Evolutionary conservation across 2,113 vertebrate genomes (phyloP).

Genomic region (Perca flavescens): DNA sequence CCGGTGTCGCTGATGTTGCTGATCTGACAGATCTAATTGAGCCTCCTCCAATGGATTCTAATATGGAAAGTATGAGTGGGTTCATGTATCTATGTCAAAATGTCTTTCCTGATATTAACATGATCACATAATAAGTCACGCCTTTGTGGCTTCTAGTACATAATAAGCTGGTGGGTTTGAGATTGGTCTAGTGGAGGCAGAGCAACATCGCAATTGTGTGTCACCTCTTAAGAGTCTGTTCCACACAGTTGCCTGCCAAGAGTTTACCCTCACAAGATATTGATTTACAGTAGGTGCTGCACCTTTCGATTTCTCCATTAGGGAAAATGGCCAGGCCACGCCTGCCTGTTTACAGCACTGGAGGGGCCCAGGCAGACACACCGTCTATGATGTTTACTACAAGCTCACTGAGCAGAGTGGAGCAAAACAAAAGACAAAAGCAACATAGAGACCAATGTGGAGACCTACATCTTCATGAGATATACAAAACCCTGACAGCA

Average conservation of each 20-base stretch:
- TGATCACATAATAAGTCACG: constrained; percentile 34
- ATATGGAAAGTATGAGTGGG: constrained; percentile 44
- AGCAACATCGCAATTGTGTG: constrained; percentile 13
- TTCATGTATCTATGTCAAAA: constrained; percentile 42
- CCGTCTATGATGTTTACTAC: constrained; percentile 53
- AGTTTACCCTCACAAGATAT: constrained; percentile 70
- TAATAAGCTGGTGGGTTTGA: constrained; percentile 32
- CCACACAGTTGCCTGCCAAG: constrained; percentile 59
- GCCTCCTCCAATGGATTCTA: constrained; percentile 78
- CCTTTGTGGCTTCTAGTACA: constrained; percentile 23
- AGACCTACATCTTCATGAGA: constrained; percentile 8
- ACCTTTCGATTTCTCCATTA: constrained; percentile 82
- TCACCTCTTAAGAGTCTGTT: constrained; percentile 38
- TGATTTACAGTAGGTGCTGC: constrained; percentile 78
- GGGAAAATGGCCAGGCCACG: constrained; percentile 71
- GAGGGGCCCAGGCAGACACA: constrained; percentile 52
- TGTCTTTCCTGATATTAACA: constrained; percentile 48
- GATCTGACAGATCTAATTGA: constrained; percentile 92
- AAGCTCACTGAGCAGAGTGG: constrained; percentile 15
- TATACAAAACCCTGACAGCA: neutral
- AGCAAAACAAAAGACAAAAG: constrained; percentile 31
- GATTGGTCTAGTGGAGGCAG: constrained; percentile 6
- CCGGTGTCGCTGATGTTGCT: constrained; percentile 92
- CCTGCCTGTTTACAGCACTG: constrained; percentile 74
- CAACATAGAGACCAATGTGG: neutral